phyloP scores from a whole-genome alignment of 2,113 vertebrate genomes.

The Otus sunia region DNA sequence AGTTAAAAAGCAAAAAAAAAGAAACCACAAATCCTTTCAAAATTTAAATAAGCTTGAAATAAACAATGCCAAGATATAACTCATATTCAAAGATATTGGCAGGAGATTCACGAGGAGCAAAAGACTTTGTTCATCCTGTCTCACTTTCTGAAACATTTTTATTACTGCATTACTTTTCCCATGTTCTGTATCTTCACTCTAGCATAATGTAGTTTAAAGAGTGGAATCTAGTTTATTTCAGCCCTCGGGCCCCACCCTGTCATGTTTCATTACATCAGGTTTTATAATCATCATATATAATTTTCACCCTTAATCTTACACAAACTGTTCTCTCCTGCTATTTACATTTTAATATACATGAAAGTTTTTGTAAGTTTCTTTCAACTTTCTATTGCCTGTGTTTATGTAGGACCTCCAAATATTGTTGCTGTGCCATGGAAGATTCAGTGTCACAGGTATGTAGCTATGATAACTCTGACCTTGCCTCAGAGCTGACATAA shows the following conservation, averaged over 20 bases:
- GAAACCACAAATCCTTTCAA: neutral
- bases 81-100: neutral
- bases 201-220: slow-evolving; percentile 38
- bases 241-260: slow-evolving; percentile 19
- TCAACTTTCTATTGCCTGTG: neutral
- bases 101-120: neutral
- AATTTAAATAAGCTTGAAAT: neutral
- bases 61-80: neutral
- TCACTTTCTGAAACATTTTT: slow-evolving; percentile 33
- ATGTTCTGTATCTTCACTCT: slow-evolving; percentile 30
- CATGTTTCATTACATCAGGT: slow-evolving; percentile 45
- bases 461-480: neutral
- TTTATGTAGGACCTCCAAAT: neutral
- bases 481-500: neutral
- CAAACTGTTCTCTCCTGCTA: slow-evolving; percentile 26
- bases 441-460: neutral
- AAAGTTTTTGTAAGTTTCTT: neutral
- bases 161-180: slow-evolving; percentile 5
- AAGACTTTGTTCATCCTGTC: neutral
- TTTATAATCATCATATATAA: slow-evolving; percentile 40
- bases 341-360: slow-evolving; percentile 34
- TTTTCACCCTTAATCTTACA: slow-evolving; percentile 18
- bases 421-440: neutral
- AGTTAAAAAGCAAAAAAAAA: neutral
- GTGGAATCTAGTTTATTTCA: slow-evolving; percentile 47